phyloP scores from a whole-genome alignment of 2,113 vertebrate genomes.

The Naja naja region DNA sequence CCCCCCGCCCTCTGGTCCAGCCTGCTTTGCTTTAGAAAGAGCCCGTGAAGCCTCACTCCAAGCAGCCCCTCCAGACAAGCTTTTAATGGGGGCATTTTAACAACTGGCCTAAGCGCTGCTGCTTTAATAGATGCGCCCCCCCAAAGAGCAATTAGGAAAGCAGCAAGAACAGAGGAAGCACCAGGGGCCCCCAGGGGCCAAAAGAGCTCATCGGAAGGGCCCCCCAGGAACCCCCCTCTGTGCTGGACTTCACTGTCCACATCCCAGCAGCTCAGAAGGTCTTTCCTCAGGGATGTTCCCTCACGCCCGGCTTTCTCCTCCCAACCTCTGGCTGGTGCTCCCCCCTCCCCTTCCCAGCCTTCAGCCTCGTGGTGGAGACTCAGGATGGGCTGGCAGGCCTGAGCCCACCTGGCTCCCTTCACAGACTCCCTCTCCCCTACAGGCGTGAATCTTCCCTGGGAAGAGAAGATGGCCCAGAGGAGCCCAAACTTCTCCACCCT shows the following conservation, averaged over 20 bases:
- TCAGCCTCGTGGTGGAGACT: background rate
- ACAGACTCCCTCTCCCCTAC: conserved; percentile 40
- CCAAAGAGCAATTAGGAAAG: background rate
- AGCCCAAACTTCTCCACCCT: conserved; percentile 71
- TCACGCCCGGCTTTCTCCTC: background rate
- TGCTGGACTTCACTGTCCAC: background rate
- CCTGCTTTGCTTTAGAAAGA: background rate
- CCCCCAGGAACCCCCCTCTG: background rate
- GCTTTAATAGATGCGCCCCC: background rate
- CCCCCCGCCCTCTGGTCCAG: background rate
- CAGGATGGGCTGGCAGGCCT: background rate
- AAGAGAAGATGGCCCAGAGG: conserved; percentile 73
- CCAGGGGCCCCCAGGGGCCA: background rate
- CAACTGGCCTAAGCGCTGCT: background rate
- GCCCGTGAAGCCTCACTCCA: background rate
- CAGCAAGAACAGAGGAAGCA: background rate
- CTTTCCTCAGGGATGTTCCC: background rate
- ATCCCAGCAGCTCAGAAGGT: background rate
- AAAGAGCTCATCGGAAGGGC: background rate
- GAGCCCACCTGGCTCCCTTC: background rate
- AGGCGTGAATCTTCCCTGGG: conserved; percentile 69
- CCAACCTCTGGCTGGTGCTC: background rate
- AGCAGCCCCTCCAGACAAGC: background rate
- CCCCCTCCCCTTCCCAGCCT: background rate
- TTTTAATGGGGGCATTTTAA: background rate